Evolutionary conservation across 1,140 invertebrate species (phyloP).

Genomic region (Daktulosphaira vitifoliae): DNA sequence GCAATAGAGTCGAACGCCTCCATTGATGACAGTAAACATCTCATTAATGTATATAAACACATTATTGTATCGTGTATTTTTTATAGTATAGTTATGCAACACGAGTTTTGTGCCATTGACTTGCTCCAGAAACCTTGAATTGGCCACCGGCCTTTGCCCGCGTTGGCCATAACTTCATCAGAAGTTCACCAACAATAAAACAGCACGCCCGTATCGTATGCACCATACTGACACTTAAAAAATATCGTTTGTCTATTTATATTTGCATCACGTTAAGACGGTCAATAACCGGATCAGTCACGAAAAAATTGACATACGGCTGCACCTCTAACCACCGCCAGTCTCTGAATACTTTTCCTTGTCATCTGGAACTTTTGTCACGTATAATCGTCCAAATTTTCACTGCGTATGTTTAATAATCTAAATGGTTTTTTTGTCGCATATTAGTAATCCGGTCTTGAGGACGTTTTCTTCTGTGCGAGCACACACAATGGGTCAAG

Average conservation of each 20-base stretch:
- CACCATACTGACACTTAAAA: too few relatives aligned
- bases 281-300: slow-evolving; percentile 27
- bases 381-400: background rate
- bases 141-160: slow-evolving; percentile 11
- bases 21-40: background rate
- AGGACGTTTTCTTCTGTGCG: background rate
- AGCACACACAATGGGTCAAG: slow-evolving; percentile 24
- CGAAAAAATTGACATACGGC: too few relatives aligned
- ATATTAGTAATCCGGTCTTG: background rate
- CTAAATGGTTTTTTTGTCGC: background rate
- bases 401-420: too few relatives aligned
- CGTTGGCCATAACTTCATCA: too few relatives aligned
- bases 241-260: too few relatives aligned
- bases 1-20: slow-evolving; percentile 17
- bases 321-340: too few relatives aligned
- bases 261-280: background rate
- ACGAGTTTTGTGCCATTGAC: slow-evolving; percentile 15
- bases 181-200: too few relatives aligned
- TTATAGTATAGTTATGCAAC: too few relatives aligned
- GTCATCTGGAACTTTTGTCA: background rate
- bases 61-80: too few relatives aligned
- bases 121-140: slow-evolving; percentile 1
- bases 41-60: too few relatives aligned
- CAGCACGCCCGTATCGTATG: too few relatives aligned
- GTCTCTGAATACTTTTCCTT: too few relatives aligned